These are phyloP conservation scores for Cochlearius cochlearius DNA, from an alignment of 2,113 vertebrate species.

Conservation along the genomic window DNA sequence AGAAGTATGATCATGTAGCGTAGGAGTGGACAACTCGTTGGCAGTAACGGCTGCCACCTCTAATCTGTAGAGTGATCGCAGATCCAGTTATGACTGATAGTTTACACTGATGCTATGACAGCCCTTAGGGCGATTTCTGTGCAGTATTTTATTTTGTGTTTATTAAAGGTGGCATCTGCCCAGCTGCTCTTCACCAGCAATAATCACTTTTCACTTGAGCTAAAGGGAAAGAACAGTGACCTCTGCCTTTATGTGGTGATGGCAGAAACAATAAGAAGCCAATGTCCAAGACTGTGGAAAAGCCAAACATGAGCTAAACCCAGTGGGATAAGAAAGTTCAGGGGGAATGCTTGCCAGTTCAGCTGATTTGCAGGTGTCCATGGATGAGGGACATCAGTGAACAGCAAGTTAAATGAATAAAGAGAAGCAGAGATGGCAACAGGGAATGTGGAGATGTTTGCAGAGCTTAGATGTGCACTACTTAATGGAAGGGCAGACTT, in stretches of 20 bases:
- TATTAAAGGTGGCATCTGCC: conserved; percentile 17
- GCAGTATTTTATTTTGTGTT: not conserved
- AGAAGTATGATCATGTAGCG: not conserved
- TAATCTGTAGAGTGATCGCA: not conserved
- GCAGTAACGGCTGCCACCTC: not conserved
- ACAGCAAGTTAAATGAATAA: not conserved
- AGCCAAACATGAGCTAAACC: not conserved
- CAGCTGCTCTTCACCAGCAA: not conserved
- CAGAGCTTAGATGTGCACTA: not conserved
- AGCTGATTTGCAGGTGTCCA: not conserved
- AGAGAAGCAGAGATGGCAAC: not conserved
- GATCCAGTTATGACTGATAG: not conserved
- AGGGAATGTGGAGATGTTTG: not conserved
- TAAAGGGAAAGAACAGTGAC: not conserved
- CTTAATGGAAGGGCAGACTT: not conserved
- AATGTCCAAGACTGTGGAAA: not conserved
- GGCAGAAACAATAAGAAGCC: not conserved
- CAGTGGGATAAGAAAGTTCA: not conserved
- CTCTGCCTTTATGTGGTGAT: not conserved
- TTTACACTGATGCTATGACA: not conserved
- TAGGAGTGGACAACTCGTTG: not conserved
- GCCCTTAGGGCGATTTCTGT: conserved; percentile 26
- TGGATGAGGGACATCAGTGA: not conserved
- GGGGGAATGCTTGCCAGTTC: not conserved
- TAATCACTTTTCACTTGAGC: not conserved